Percentiles rank a stretch among this genome's conserved stretches.
phyloP scores from a whole-genome alignment of 2,888 invertebrate genomes.

The Agrotis clavis region DNA sequence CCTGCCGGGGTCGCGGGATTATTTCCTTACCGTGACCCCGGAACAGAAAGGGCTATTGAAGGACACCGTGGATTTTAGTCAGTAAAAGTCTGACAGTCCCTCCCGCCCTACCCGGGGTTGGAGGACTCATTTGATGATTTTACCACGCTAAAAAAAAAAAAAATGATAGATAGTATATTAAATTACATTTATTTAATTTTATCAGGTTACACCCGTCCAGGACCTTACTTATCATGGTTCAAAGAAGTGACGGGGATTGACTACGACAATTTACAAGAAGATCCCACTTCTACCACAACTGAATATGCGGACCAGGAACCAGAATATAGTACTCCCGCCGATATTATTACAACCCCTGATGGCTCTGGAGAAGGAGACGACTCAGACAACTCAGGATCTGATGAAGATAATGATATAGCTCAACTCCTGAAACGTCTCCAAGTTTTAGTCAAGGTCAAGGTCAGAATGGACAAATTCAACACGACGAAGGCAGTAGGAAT shows the following conservation, averaged over 20 bases:
- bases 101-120: too few species aligned
- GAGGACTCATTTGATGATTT: too few species aligned
- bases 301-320: not conserved
- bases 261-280: conserved; percentile 78
- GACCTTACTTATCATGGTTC: conserved; percentile 83
- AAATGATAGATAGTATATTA: too few species aligned
- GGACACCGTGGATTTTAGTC: too few species aligned
- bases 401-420: conserved; percentile 72
- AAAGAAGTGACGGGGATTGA: conserved; percentile 79
- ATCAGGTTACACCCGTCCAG: conserved; percentile 83
- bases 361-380: conserved; percentile 52
- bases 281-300: conserved; percentile 47
- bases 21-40: too few species aligned
- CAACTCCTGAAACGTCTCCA: conserved; percentile 81
- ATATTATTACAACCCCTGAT: not conserved
- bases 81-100: too few species aligned
- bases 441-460: conserved; percentile 83
- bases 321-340: too few species aligned
- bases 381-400: conserved; percentile 48
- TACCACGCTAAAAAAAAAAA: too few species aligned
- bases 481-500: conserved; percentile 59
- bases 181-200: too few species aligned
- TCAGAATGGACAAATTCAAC: conserved; percentile 78
- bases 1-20: too few species aligned
- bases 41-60: too few species aligned